Evolutionary conservation across 2,888 invertebrate species (phyloP), one percentile per base, ranked within the genome.

Genomic region (Drosophila formosana): DNA sequence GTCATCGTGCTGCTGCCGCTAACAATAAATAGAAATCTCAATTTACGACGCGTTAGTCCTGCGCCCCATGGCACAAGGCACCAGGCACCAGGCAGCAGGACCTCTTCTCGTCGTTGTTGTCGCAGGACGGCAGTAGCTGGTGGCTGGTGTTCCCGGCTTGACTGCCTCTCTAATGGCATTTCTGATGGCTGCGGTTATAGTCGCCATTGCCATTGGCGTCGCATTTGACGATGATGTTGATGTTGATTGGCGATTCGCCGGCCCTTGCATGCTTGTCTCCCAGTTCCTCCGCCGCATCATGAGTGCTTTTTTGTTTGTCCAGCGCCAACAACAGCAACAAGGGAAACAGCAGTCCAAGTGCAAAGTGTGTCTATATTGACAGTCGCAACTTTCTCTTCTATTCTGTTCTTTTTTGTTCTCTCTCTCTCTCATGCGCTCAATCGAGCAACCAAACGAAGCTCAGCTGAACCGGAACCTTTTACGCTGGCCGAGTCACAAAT

Each of bases 1-100:
- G n/a, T 37, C 11, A 52, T 66, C 61, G 26, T 52, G 73, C 43
- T 58, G 61, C 60, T 71, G 72, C 37, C 67, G 71, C 73, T 67
- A 69, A 88, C 86, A 84, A 88, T 84, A 84, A 84, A 84, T 88
- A 88, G 88, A 84, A 84, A 84, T 84, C 83, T 84, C 83, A 88
- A 84, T 84, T 86, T 84, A 84, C 88, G 83, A 88, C 83, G 78
- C 83, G 83, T 85, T 88, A 80, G 87, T 68, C 66, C 66, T 66
- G 53, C 64, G 55, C 53, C 53, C 61, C 65, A 55, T 62, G 55
- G 62, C 66, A 53, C 30, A 43, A 26, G 55, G 30, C 47, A 66
- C 37, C 43, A 51, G 37, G 39, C 52, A 52, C n/a, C 13, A 47
- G 61, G 52, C 49, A 41, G 4, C 18, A 39, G 39, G 18, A 18